Percentiles rank a stretch among this genome's conserved stretches.
These are phyloP conservation scores for Spisula subtruncata DNA, from an alignment of 2,888 invertebrate species.

Conservation along the genomic window DNA sequence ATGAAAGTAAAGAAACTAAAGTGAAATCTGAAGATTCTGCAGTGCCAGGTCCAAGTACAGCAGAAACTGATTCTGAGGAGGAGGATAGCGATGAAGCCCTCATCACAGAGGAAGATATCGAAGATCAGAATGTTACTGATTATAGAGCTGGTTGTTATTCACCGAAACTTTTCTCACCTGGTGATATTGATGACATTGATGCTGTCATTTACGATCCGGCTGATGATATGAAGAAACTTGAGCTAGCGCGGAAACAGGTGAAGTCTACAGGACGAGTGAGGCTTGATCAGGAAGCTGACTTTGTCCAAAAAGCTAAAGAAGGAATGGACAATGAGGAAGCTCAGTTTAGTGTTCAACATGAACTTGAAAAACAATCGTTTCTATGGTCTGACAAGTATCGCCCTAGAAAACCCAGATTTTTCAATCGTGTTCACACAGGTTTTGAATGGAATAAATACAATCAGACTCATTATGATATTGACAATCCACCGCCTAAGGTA, in stretches of 20 bases:
- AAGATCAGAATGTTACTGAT: constrained; percentile 58
- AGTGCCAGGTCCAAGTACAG: constrained; percentile 54
- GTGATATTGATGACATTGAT: constrained; percentile 91
- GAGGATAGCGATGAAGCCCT: constrained; percentile 69
- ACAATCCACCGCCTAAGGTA: constrained; percentile 99
- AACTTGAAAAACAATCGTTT: constrained; percentile 95
- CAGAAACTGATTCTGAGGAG: constrained; percentile 33
- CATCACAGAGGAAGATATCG: constrained; percentile 81
- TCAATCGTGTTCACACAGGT: constrained; percentile 94
- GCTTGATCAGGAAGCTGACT: constrained; percentile 89
- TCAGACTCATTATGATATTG: constrained; percentile 99
- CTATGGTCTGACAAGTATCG: constrained; percentile 99
- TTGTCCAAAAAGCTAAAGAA: constrained; percentile 94
- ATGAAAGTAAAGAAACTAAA: not conserved
- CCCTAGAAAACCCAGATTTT: constrained; percentile 98
- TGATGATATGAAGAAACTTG: constrained; percentile 93
- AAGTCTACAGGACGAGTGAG: constrained; percentile 88
- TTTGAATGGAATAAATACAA: constrained; percentile 99
- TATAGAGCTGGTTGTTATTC: constrained; percentile 93
- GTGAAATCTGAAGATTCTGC: constrained; percentile 43
- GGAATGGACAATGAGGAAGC: constrained; percentile 93
- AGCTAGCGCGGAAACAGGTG: constrained; percentile 91
- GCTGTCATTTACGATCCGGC: constrained; percentile 93
- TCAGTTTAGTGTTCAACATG: constrained; percentile 95
- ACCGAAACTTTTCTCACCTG: constrained; percentile 91